phyloP scores from a whole-genome alignment of 2,888 invertebrate species.

The Hylaea fasciaria region DNA sequence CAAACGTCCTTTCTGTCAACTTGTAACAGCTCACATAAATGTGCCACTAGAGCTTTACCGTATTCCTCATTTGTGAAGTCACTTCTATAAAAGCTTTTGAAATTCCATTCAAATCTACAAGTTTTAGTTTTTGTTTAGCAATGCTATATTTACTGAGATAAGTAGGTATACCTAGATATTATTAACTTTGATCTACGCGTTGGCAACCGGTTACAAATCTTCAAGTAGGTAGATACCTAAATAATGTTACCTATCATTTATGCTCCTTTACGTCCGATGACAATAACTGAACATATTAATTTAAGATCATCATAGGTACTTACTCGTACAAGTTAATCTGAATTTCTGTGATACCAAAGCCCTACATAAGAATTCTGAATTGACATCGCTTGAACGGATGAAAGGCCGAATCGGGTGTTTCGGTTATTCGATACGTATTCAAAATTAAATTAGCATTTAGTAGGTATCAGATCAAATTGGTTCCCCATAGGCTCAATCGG shows the following conservation, averaged over 20 bases:
- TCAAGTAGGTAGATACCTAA: too few species aligned
- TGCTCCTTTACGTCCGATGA: too few species aligned
- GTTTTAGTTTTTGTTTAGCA: not conserved
- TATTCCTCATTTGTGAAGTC: slow-evolving; percentile 18
- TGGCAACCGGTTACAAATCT: too few species aligned
- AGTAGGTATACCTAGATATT: too few species aligned
- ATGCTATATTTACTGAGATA: too few species aligned
- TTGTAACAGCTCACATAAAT: slow-evolving; percentile 39
- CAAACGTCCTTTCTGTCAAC: slow-evolving; percentile 44
- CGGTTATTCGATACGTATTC: slow-evolving; percentile 54
- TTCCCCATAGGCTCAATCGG: slow-evolving; percentile 62
- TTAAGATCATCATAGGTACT: too few species aligned
- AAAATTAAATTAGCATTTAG: slow-evolving; percentile 74
- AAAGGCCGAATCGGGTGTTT: slow-evolving; percentile 56
- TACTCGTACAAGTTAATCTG: slow-evolving; percentile 8
- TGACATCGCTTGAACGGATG: slow-evolving; percentile 47
- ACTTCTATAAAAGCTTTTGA: slow-evolving; percentile 14
- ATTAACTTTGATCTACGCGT: too few species aligned
- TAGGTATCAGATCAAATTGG: slow-evolving; percentile 70
- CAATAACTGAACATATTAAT: too few species aligned
- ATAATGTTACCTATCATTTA: too few species aligned
- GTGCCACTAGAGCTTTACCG: slow-evolving; percentile 24
- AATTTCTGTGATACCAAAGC: slow-evolving; percentile 22
- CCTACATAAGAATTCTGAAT: slow-evolving; percentile 19
- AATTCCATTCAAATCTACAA: slow-evolving; percentile 14